Evolutionary conservation across 2,797 vertebrate genomes (phyloP), one percentile per base, ranked within the genome.

Genomic region (Anas capensis): DNA sequence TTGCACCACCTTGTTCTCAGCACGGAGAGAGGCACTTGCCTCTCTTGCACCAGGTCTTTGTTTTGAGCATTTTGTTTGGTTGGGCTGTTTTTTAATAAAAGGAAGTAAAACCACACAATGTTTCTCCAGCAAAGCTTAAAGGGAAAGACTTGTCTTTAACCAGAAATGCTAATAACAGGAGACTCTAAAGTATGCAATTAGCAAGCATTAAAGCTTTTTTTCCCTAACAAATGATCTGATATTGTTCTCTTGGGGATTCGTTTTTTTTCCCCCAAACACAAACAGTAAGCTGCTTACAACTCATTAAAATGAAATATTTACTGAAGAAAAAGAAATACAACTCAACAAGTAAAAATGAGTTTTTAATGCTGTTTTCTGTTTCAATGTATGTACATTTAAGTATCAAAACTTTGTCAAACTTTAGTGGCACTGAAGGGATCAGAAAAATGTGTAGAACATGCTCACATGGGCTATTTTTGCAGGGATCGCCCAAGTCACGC

Each of bases 251-350:
- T 79, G 69, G 69, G 72, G 14, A 88, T 90, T 79, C n/a, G 36
- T 58, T 69, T 49, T 70, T 62, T 33, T 33, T 3, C 13, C n/a
- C n/a, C 17, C 8, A 82, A 65, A 91, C 2, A 7, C 5, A 10
- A 94, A 79, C 31, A 65, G 60, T 12, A 86, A 78, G 79, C 53
- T 93, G 40, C 70, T 93, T 92, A 66, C 29, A 36, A 82, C 36
- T 75, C 69, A 82, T 81, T 94, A 92, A 78, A 29, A 90, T 29
- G 11, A 84, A 92, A 86, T 73, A 94, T 57, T 90, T 94, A 77
- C 21, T 65, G 56, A 81, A 81, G 31, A 83, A 82, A 85, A 83
- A 33, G 10, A 88, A 86, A 93, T 29, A 65, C 4, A 69, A 38
- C 82, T 85, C 60, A 77, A 60, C 1, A 65, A 70, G 23, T 36